Conservation (phyloP, 2,797 vertebrate species). For the Ctenopoma kingsleyae region DNA sequence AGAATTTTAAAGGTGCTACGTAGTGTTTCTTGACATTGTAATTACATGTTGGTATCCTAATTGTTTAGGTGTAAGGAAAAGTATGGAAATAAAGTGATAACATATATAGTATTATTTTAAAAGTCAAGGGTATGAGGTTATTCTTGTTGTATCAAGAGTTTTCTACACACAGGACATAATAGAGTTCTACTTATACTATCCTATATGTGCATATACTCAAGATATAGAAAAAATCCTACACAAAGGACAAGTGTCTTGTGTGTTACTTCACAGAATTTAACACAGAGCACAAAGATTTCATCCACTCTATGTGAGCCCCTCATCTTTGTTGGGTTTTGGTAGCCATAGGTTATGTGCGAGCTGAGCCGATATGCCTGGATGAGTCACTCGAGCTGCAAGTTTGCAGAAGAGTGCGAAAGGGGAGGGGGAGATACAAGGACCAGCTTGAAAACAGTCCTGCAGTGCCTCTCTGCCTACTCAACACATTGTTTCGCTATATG, state of each 20-base stretch:
- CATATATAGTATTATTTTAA: too few relatives aligned
- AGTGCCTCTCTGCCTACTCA: conserved; percentile 53
- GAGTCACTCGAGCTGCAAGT: conserved; percentile 88
- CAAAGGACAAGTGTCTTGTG: not conserved
- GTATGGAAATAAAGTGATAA: too few relatives aligned
- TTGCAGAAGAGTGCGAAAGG: conserved; percentile 83
- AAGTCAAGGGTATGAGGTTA: too few relatives aligned
- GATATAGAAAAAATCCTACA: not conserved
- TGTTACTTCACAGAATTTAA: not conserved
- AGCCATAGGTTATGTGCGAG: conserved; percentile 72
- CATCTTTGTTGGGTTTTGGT: conserved; percentile 55
- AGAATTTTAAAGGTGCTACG: not conserved
- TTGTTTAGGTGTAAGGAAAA: too few relatives aligned
- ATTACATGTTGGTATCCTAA: too few relatives aligned
- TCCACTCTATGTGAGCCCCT: conserved; percentile 13
- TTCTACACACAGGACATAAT: conserved; percentile 9
- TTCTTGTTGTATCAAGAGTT: not conserved
- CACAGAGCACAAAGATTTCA: conserved; percentile 17
- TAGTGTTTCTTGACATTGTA: too few relatives aligned
- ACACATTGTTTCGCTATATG: conserved; percentile 51
- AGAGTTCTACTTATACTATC: not conserved
- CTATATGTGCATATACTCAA: not conserved
- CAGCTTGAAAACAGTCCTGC: conserved; percentile 71
- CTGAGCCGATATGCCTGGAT: conserved; percentile 82
- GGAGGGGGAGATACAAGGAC: conserved; percentile 65